Evolutionary conservation across 1,140 invertebrate species (phyloP).

Genomic region (Tribolium castaneum): DNA sequence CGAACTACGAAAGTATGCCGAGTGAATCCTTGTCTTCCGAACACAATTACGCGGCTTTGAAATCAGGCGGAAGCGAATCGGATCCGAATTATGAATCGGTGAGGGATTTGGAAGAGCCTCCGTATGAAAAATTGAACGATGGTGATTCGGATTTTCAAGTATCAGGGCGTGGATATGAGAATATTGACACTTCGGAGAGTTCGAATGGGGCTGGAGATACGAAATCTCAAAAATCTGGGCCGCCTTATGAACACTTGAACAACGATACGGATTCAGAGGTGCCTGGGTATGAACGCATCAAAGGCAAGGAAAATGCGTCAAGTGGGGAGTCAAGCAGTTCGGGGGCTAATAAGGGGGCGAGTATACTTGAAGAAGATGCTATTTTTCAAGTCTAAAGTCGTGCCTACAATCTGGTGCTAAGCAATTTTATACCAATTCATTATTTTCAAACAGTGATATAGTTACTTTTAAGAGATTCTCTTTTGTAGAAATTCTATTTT

Average conservation of each 20-base stretch:
- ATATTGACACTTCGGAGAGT: slow-evolving; percentile 55
- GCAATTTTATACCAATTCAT: slow-evolving; percentile 12
- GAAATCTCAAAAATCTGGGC: slow-evolving; percentile 58
- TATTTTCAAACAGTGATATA: slow-evolving; percentile 15
- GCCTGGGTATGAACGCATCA: slow-evolving; percentile 52
- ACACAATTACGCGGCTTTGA: slow-evolving; percentile 68
- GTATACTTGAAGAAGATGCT: slow-evolving; percentile 54
- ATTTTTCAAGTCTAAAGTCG: slow-evolving; percentile 55
- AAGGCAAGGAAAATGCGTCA: slow-evolving; percentile 13
- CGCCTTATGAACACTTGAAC: slow-evolving; percentile 67
- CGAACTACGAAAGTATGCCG: slow-evolving; percentile 78
- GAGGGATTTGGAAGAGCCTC: slow-evolving; percentile 69
- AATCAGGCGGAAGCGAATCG: slow-evolving; percentile 74
- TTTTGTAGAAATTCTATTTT: neutral
- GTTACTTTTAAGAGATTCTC: neutral
- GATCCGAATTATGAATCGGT: slow-evolving; percentile 68
- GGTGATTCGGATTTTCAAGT: slow-evolving; percentile 58
- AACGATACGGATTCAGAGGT: slow-evolving; percentile 57
- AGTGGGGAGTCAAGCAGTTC: neutral
- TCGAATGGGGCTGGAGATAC: slow-evolving; percentile 50
- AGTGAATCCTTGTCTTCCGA: slow-evolving; percentile 65
- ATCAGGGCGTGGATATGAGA: slow-evolving; percentile 59
- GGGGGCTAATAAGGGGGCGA: slow-evolving; percentile 31
- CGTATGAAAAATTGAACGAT: slow-evolving; percentile 67
- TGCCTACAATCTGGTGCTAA: slow-evolving; percentile 43